Evolutionary conservation across 1,140 invertebrate genomes (phyloP), one percentile per base, ranked within the genome.

Genomic region (Brevipalpus yothersi): DNA sequence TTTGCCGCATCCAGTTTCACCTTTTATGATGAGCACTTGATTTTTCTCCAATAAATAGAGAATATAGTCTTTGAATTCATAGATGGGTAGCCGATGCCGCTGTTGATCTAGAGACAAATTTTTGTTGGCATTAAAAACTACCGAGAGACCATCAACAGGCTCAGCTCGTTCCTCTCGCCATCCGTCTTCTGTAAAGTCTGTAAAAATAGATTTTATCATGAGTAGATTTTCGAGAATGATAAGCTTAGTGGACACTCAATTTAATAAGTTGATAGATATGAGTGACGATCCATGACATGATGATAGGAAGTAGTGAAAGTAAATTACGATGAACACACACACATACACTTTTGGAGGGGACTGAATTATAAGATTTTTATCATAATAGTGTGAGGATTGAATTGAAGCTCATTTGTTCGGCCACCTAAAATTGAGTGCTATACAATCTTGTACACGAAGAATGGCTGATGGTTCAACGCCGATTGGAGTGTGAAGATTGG

Each of bases 1-100:
- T 72, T 97, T 97, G 12, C 93, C 93, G 72, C 85, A 88, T 39
- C 93, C 93, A 31, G 93, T 96, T 72, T 96, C 90, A 11, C 92
- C 92, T 31, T 93, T 80, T 17, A 96, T 71, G 45, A 97, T 78
- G 11, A 95, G 70, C 0, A 85, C 87, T 69, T 93, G 89, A 73
- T 83, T 84, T 61, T 86, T 85, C 70, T 96, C 88, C 56, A 94
- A 68, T 59, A 93, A 72, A 72, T 91, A 92, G 21, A 95, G 73
- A 55, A 95, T 86, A 61, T 93, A 82, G 68, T 82, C 82, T 63
- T 80, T 74, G 63, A 83, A 80, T 42, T 68, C 63, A 61, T 65
- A 72, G 62, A 93, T 86, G 12, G 90, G 90, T 19, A 95, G 71
- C 65, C 78, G 75, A 66, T 83, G 78, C 60, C 83, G 73, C 70